Conservation (phyloP, 2,797 vertebrate genomes). For the Sebastes taczanowskii region DNA sequence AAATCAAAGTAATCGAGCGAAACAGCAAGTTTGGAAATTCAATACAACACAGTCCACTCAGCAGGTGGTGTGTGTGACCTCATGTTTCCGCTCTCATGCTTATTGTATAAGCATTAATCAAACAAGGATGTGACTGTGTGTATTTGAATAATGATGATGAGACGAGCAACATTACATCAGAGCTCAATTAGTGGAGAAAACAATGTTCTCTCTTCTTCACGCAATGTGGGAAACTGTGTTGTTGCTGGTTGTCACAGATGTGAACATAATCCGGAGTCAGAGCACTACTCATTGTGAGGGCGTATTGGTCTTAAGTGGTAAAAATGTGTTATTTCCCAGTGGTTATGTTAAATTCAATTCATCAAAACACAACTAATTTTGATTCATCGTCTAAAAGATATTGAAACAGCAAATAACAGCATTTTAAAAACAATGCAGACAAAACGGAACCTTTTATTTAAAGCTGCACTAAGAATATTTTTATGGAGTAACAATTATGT, state of each 20-base stretch:
- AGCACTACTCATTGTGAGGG: not conserved
- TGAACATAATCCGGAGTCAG: not conserved
- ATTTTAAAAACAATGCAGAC: too few species aligned
- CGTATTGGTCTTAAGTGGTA: rapidly evolving
- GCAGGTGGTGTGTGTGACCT: conserved; percentile 22
- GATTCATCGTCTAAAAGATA: rapidly evolving
- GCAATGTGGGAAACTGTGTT: not conserved
- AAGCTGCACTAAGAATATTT: too few species aligned
- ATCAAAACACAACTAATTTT: not conserved
- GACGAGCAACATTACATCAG: conserved; percentile 37
- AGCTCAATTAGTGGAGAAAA: not conserved
- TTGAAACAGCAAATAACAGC: too few species aligned
- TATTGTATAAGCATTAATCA: conserved; percentile 34
- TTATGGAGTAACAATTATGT: too few species aligned
- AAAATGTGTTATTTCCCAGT: not conserved
- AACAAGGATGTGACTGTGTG: conserved; percentile 25
- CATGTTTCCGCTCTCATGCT: conserved; percentile 3
- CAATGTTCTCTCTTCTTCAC: not conserved
- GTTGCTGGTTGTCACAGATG: not conserved
- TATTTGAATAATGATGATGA: conserved; percentile 5
- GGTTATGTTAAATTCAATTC: rapidly evolving
- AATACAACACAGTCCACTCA: not conserved
- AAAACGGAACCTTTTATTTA: too few species aligned
- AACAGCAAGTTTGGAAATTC: not conserved
- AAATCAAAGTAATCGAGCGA: not conserved